Evolutionary conservation across 1,140 invertebrate genomes (phyloP).

Genomic region (Nasonia giraulti): DNA sequence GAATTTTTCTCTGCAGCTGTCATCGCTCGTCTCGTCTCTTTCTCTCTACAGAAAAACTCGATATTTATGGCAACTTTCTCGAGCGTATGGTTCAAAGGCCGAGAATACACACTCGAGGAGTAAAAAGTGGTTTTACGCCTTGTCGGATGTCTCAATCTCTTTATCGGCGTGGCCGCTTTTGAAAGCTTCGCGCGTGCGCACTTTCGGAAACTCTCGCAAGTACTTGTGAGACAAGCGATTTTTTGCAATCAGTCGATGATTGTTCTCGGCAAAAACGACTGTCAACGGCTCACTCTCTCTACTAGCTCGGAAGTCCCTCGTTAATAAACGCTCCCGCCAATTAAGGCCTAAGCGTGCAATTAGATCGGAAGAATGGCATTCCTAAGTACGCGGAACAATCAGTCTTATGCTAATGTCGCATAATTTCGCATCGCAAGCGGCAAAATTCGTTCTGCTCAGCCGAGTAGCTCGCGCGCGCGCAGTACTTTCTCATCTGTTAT

Average conservation of each 20-base stretch:
- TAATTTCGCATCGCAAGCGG: neutral
- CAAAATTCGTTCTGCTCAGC: neutral
- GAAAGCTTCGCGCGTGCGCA: neutral
- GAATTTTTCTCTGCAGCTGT: constrained; percentile 19
- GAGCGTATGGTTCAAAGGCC: constrained; percentile 18
- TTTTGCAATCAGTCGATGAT: neutral
- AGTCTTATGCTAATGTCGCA: neutral
- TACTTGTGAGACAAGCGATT: neutral
- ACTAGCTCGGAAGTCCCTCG: neutral
- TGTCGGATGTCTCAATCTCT: constrained; percentile 21
- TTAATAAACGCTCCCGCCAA: neutral
- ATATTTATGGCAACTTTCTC: neutral
- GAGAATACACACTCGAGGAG: neutral
- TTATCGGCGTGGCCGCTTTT: neutral
- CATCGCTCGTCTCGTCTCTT: constrained; percentile 56
- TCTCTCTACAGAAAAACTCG: constrained; percentile 29
- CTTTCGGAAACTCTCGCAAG: neutral
- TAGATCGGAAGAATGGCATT: neutral
- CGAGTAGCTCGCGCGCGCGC: neutral
- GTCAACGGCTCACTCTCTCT: no score
- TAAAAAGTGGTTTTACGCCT: constrained; percentile 24
- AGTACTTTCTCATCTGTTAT: neutral
- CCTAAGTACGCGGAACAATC: neutral
- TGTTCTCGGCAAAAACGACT: neutral
- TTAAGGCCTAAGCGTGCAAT: neutral